Evolutionary conservation across 2,797 vertebrate genomes (phyloP), one percentile per base, ranked within the genome.

Genomic region (Chelon auratus): DNA sequence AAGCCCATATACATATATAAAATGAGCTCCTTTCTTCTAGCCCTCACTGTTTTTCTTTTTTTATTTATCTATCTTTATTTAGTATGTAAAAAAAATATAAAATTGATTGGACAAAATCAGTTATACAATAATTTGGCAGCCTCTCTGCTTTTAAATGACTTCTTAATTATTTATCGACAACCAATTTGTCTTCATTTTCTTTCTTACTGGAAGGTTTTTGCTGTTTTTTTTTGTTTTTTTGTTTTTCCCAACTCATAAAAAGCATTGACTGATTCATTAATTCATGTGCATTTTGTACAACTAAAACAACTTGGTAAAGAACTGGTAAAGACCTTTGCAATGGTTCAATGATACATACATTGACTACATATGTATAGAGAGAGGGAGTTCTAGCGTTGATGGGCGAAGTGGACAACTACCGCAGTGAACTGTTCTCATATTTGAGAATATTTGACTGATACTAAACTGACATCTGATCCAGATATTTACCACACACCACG

Each of bases 1-100:
- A 33, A 14, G 26, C 17, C 11, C 4, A 43, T 77, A 68, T 72
- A 80, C 80, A 79, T 72, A 73, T 63, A 33, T 33, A 33, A 33
- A 33, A 33, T 26, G 7, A 33, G 30, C 30, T 33, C 5, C 7
- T 13, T 8, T 26, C 42, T 33, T 5, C 5, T n/a, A 10, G 15
- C 17, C 26, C 30, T 14, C 14, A 14, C 20, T 65, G 4, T 30
- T 0, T 12, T 26, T 42, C 14, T 40, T 24, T 11, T 11, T 42
- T 36, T 8, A 56, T n/a, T n/a, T 14, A 12, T 12, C n/a, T 43
- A 8, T 53, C 12, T 30, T 33, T 18, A 17, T 55, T 55, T 55
- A 17, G 24, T 17, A 33, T 2, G 8, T 17, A 17, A n/a, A 12
- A 51, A 22, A 6, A 54, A 54, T 24, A 51, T 18, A 12, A 13